Evolutionary conservation across 2,113 vertebrate genomes (phyloP), one percentile per base, ranked within the genome.

Genomic region (Anthoscopus minutus): DNA sequence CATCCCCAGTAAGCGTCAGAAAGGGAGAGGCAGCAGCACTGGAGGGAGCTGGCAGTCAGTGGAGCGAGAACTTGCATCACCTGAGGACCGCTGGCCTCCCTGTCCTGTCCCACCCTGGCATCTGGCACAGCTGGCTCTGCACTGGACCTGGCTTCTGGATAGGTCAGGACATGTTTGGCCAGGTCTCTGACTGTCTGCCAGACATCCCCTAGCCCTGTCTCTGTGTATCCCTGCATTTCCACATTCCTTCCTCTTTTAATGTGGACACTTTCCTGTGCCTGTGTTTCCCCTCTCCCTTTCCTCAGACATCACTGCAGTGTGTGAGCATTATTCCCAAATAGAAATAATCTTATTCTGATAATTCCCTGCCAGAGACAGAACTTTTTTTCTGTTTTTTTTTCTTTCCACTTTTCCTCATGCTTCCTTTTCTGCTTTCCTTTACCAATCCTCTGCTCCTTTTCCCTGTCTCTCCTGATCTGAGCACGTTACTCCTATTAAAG

Each of bases 21-120:
- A 69, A 12, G 45, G 57, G 35, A 65, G 45, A 24, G 4, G 79
- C 9, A 37, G 48, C 31, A 48, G 31, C 35, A 50, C 88, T 48
- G 65, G 47, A 11, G 4, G 44, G 42, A 17, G 40, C 5, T 69
- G 58, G 67, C 22, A 65, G 60, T 0, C 11, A 64, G 23, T 2
- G 10, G n/a, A 47, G n/a, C 0, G 4, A 86, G 62, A 7, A 4
- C 72, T 74, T 0, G 0, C 21, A 0, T 25, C 70, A 37, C 61
- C 62, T 9, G 31, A 42, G 87, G 51, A 5, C 8, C 0, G 1
- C 11, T 33, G 74, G 61, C 27, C 35, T 31, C 2, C 1, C 50
- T 1, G 1, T 37, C 62, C 25, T 15, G 44, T 17, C 69, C 11
- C 11, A 5, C 20, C 16, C 15, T 11, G 14, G 65, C 66, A 21